Evolutionary conservation across 2,888 invertebrate species (phyloP).

Genomic region (Drosophila niveifrons): DNA sequence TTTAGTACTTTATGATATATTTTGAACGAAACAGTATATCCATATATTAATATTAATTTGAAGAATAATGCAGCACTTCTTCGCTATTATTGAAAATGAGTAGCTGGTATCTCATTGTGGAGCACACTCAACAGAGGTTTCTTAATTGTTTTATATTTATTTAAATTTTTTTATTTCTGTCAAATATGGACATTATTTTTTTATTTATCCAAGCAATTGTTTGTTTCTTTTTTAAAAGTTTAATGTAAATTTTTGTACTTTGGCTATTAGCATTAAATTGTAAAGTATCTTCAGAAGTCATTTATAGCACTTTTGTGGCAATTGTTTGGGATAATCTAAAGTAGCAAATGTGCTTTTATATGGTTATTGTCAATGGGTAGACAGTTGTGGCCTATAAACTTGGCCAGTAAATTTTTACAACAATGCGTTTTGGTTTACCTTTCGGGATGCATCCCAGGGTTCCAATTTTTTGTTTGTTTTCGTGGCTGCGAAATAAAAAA

Average conservation of each 20-base stretch:
- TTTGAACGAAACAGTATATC: too few species aligned
- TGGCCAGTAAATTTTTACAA: constrained; percentile 72
- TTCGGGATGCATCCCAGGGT: constrained; percentile 54
- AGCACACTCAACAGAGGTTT: too few species aligned
- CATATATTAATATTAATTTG: too few species aligned
- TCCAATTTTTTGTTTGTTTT: constrained; percentile 24
- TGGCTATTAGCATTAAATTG: constrained; percentile 54
- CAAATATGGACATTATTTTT: not conserved
- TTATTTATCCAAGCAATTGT: not conserved
- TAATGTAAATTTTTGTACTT: constrained; percentile 42
- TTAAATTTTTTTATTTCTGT: too few species aligned
- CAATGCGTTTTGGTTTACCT: constrained; percentile 56
- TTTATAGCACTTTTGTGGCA: constrained; percentile 41
- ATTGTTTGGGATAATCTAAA: constrained; percentile 39
- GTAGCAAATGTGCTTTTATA: constrained; percentile 24
- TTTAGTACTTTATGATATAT: too few species aligned
- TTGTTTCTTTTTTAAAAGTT: constrained; percentile 9
- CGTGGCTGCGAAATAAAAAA: constrained; percentile 27
- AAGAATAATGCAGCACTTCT: too few species aligned
- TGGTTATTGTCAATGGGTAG: constrained; percentile 34
- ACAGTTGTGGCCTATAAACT: constrained; percentile 73
- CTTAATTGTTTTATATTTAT: too few species aligned
- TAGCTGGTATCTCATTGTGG: too few species aligned
- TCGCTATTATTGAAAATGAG: too few species aligned
- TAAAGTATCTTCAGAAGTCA: constrained; percentile 42